Conservation (phyloP, 2,888 invertebrate genomes). For the Machimus atricapillus region DNA sequence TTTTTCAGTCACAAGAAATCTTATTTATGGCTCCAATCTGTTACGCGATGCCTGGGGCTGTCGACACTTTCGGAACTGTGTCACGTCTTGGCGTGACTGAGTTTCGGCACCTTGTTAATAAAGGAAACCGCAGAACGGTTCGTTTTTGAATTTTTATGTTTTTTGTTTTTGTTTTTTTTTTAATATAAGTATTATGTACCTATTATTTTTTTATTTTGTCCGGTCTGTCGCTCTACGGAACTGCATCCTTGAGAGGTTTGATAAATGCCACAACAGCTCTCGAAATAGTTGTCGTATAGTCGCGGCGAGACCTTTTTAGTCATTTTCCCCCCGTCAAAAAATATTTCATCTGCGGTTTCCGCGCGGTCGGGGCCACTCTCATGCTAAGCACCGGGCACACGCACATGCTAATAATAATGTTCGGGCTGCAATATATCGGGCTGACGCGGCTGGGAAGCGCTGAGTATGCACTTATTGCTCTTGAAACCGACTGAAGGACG, state of each 20-base stretch:
- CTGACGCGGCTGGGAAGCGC: neutral
- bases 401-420: slow-evolving; percentile 17
- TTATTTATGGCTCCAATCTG: slow-evolving; percentile 22
- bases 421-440: neutral
- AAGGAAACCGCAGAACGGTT: slow-evolving; percentile 19
- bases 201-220: neutral
- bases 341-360: slow-evolving; percentile 21
- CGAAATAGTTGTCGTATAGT: slow-evolving; percentile 14
- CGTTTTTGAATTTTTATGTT: neutral
- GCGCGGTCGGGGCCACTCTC: neutral
- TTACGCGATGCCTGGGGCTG: neutral
- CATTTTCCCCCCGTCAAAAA: neutral
- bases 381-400: neutral
- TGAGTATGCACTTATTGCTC: slow-evolving; percentile 15
- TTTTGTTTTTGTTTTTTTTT: neutral
- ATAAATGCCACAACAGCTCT: slow-evolving; percentile 7
- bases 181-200: neutral
- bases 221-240: neutral
- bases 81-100: slow-evolving; percentile 21
- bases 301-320: neutral
- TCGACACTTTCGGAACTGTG: slow-evolving; percentile 10
- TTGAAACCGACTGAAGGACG: slow-evolving; percentile 13
- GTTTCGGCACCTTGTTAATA: slow-evolving; percentile 34
- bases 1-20: slow-evolving; percentile 22
- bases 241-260: neutral